A percentile compares a stretch with the other conserved stretches of the same genome.
phyloP scores from a whole-genome alignment of 2,113 vertebrate genomes.

The Phyllostomus discolor region DNA sequence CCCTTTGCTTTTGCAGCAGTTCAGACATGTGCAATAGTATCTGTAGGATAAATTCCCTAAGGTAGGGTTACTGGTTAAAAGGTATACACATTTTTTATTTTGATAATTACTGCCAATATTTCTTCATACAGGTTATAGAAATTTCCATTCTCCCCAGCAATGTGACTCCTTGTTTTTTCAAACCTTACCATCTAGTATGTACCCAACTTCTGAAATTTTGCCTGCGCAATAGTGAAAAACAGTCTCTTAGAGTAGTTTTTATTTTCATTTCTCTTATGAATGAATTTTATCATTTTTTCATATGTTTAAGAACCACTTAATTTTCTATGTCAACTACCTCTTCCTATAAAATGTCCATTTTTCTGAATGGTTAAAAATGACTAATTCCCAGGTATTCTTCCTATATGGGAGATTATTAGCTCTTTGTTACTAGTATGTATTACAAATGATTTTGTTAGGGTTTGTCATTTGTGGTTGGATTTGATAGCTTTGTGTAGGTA shows the following conservation, averaged over 20 bases:
- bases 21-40: not conserved
- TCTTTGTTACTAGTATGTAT: not conserved
- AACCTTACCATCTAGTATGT: not conserved
- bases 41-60: not conserved
- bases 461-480: not conserved
- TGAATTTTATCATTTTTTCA: not conserved
- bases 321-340: not conserved
- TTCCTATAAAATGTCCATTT: not conserved
- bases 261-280: conserved; percentile 1
- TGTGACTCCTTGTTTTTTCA: not conserved
- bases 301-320: not conserved
- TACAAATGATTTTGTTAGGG: not conserved
- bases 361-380: not conserved
- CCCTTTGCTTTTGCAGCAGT: not conserved
- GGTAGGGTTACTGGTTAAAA: not conserved
- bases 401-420: not conserved
- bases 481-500: not conserved
- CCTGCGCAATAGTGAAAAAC: not conserved
- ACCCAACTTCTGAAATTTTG: not conserved
- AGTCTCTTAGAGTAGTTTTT: not conserved
- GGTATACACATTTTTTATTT: not conserved
- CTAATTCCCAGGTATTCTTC: not conserved
- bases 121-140: not conserved
- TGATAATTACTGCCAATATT: not conserved
- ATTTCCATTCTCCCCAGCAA: not conserved